Evolutionary conservation across 1,140 invertebrate species (phyloP), one percentile per base, ranked within the genome.

Genomic region (Drosophila bocqueti): DNA sequence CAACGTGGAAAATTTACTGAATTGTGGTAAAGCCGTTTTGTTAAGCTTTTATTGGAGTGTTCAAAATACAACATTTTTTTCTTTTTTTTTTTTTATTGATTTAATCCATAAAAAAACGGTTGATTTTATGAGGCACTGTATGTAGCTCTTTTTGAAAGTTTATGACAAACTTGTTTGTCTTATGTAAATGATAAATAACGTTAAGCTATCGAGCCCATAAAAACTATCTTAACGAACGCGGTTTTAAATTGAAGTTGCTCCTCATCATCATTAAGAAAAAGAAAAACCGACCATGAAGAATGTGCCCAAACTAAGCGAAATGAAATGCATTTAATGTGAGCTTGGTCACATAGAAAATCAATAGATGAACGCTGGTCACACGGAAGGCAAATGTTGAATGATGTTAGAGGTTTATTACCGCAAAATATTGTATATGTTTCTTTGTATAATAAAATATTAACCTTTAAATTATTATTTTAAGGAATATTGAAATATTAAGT

Each of bases 1-100:
- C 66, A 67, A 67, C 18, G 62, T 61, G 62, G 18, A 60, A 34
- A 16, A 10, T 65, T 24, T 65, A 60, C n/a, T 45, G 40, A 65
- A 65, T 31, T 26, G 31, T 57, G 31, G 31, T 57, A 40, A 57
- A 57, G 21, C 6, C 43, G 34, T 38, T 45, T 67, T 29, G 40
- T 64, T 21, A 26, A 45, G 64, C 67, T 68, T 68, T 68, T 63
- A 66, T 50, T 50, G 7, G 18, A 55, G 31, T 54, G 13, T 16
- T 54, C 13, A 38, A 55, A 55, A 55, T 34, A 34, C 31, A 34
- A 11, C 31, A 1, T 31, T 31, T 31, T 31, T 31, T 0, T 31
- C 8, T 31, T 8, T 31, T 31, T 1, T 9, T 8, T 0, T 31
- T 31, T 31, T 31, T 10, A 34, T 66, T 26, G 24, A 66, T 38